Percentiles rank a stretch among this genome's conserved stretches.
These are phyloP conservation scores for Habropoda laboriosa DNA, from an alignment of 1,140 invertebrate species.

Conservation along the genomic window DNA sequence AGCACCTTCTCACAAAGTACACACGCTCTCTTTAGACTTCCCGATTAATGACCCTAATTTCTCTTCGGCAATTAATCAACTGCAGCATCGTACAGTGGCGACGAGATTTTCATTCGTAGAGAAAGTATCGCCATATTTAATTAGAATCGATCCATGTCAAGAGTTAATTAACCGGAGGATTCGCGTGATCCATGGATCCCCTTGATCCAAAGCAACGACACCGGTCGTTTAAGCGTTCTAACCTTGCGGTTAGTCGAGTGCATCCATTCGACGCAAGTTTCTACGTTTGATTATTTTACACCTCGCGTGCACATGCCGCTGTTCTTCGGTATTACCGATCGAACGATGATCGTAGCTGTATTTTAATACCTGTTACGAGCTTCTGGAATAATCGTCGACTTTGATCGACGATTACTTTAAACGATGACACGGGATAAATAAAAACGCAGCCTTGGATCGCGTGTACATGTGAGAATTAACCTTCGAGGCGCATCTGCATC, in stretches of 20 bases:
- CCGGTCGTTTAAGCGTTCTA: background rate
- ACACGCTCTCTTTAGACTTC: too few relatives aligned
- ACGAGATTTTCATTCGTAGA: background rate
- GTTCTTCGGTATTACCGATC: background rate
- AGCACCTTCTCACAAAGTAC: too few relatives aligned
- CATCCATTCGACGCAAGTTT: conserved; percentile 4
- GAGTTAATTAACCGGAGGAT: background rate
- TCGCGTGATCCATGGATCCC: background rate
- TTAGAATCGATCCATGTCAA: background rate
- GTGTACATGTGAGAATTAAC: background rate
- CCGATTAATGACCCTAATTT: background rate
- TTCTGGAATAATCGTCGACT: background rate
- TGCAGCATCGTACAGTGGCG: too few relatives aligned
- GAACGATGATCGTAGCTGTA: background rate
- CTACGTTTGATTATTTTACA: conserved; percentile 8
- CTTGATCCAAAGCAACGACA: conserved; percentile 8
- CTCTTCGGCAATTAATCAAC: too few relatives aligned
- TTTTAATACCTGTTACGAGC: background rate
- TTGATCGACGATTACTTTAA: background rate
- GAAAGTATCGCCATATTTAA: background rate
- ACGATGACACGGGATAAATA: background rate
- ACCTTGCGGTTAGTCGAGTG: conserved; percentile 11
- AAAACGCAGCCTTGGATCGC: background rate
- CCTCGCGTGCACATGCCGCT: background rate
- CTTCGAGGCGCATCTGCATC: background rate